Base-by-base conservation (phyloP, 2,888 invertebrate genomes). In the Dusona sp. region DNA sequence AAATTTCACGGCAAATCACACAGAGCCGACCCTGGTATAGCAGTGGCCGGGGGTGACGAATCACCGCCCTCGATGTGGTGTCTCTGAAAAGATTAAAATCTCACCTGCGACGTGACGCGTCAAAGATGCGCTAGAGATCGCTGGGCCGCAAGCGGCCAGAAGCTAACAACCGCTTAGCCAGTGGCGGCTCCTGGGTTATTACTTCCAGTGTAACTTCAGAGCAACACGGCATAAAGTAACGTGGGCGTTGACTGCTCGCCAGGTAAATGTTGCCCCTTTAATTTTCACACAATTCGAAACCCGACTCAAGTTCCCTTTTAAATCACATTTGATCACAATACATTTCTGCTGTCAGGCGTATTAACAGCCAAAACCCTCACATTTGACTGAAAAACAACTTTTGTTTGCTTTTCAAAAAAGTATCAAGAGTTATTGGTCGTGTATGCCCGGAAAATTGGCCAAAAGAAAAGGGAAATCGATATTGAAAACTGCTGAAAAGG, bases 151-250 rank as follows among this genome's bases (percentile, higher is more conserved):
- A 64, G 77, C 72, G 64, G 72, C 61, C 85, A 74, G 81, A 78
- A 87, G 85, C 79, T 36, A 64, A 61, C 79, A 51, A 45, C 68
- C 77, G n/a, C 51, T 73, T 51, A 48, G 73, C 61, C 88, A 78
- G 85, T 87, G 86, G 87, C 87, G 84, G 87, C 88, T 88, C 88
- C 88, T 83, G 88, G 80, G 64, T 81, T 79, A 86, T 87, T 84
- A 84, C 84, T 85, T 84, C 87, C 84, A 80, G 82, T 85, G 65
- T 74, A 80, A 87, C 85, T 84, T 54, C 80, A 82, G 67, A 65
- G 85, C 73, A 57, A 87, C 80, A 86, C 82, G 78, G 83, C 78
- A 54, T 61, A 77, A 81, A 75, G 80, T 61, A 68, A 83, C 84
- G 87, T 83, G 83, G 87, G 81, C 87, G 88, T 79, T 36, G 83